Evolutionary conservation across 2,888 invertebrate species (phyloP), one percentile per base, ranked within the genome.

Genomic region (Mythimna lalbum): DNA sequence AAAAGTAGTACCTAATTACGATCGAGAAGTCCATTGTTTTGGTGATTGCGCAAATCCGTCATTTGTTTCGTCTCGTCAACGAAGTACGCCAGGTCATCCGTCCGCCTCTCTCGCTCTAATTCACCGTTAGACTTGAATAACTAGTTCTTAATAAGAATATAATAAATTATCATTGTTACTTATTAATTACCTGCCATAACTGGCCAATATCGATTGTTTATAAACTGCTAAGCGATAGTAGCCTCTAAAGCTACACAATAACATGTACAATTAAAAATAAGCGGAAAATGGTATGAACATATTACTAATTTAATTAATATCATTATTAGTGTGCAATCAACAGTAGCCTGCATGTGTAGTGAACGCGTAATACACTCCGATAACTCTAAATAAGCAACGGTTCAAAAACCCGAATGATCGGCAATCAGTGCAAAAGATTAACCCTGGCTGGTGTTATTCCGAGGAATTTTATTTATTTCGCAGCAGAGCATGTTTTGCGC

Each of bases 1-100:
- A n/a, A n/a, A n/a, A n/a, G n/a, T n/a, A n/a, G n/a, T 63, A 63
- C 68, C 74, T 86, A 78, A 85, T 86, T 85, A 84, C 80, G 70
- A 80, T 77, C 79, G 80, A 80, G 83, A 81, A 83, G 85, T 84
- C 86, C 64, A 88, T 90, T 90, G 86, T 87, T 86, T 81, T 63
- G 67, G 50, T 69, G 71, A 83, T 88, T 88, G 88, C 86, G 89
- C 86, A 86, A 86, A 88, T 90, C 90, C 90, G 87, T 80, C 78
- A 86, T 87, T 89, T 88, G 88, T 88, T 75, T 86, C 81, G 84
- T 76, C 74, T 81, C 64, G 76, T 75, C 67, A 65, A 47, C 61
- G n/a, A 57, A 67, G 65, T 72, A 63, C 68, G 76, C 31, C 50
- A 63, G 66, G 72, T 63, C 78, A 76, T 82, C 81, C 81, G 74